Evolutionary conservation across 1,140 invertebrate species (phyloP).

Genomic region (Formica exsecta): DNA sequence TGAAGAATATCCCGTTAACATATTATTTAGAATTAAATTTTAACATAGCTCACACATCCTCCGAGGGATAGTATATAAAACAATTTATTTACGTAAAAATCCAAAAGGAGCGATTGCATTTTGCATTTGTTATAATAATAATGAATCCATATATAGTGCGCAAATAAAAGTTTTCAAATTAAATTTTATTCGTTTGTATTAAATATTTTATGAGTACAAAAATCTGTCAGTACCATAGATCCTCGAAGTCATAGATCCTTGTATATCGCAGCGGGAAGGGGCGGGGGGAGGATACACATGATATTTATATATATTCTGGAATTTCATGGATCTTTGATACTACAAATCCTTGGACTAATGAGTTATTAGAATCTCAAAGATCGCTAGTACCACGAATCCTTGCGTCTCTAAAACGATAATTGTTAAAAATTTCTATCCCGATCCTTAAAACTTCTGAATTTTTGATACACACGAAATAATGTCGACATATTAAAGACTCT

Average conservation of each 20-base stretch:
- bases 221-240: conserved; percentile 57
- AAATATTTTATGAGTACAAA: conserved; percentile 54
- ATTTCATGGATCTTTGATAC: conserved; percentile 48
- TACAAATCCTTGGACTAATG: conserved; percentile 47
- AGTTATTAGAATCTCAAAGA: conserved; percentile 36
- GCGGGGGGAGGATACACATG: background rate
- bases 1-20: conserved; percentile 23
- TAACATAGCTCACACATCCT: conserved; percentile 19
- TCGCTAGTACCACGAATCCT: conserved; percentile 48
- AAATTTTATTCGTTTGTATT: conserved; percentile 60
- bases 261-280: background rate
- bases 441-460: background rate
- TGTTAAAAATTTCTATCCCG: background rate
- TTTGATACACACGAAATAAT: background rate
- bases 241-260: conserved; percentile 19
- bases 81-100: conserved; percentile 48
- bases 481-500: background rate
- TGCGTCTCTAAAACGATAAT: background rate
- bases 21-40: conserved; percentile 34
- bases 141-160: conserved; percentile 58
- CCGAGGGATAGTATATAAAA: conserved; percentile 38
- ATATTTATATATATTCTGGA: conserved; percentile 13
- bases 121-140: conserved; percentile 58
- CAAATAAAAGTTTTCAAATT: conserved; percentile 64
- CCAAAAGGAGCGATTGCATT: conserved; percentile 54